Conservation (phyloP, 1,140 invertebrate species). For the Drosophila tristis region DNA sequence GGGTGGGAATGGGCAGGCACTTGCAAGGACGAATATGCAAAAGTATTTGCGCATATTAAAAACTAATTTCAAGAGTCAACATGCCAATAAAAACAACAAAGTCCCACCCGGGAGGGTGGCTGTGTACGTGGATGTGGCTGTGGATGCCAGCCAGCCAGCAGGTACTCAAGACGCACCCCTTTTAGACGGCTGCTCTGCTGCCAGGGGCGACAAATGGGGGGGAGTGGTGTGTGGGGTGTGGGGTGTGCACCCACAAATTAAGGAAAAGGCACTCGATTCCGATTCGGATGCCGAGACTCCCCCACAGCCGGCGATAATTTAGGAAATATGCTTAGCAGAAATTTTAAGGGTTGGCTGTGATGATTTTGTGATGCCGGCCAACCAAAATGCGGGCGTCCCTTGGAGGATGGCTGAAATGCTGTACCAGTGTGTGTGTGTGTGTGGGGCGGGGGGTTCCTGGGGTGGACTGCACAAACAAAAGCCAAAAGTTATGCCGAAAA, state of each 20-base stretch:
- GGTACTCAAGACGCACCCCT: slow-evolving; percentile 75
- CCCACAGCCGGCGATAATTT: slow-evolving; percentile 71
- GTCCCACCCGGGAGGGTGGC: slow-evolving; percentile 41
- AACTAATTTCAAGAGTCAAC: slow-evolving; percentile 83
- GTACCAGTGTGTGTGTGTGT: too few species aligned
- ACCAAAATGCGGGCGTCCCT: slow-evolving; percentile 70
- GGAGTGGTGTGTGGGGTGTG: not conserved
- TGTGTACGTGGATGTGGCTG: slow-evolving; percentile 9
- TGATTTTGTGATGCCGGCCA: slow-evolving; percentile 26
- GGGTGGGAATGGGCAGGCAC: slow-evolving; percentile 2
- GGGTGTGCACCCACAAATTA: slow-evolving; percentile 70
- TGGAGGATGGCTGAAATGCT: slow-evolving; percentile 5
- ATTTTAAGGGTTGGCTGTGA: slow-evolving; percentile 66
- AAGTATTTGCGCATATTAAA: slow-evolving; percentile 82
- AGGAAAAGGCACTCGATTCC: slow-evolving; percentile 74
- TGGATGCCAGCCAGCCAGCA: slow-evolving; percentile 18
- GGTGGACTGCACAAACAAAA: slow-evolving; percentile 68
- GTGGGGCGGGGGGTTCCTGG: not conserved
- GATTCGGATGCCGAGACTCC: slow-evolving; percentile 29
- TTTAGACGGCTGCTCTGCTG: slow-evolving; percentile 62
- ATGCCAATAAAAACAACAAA: slow-evolving; percentile 79
- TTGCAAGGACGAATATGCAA: slow-evolving; percentile 70
- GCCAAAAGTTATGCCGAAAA: slow-evolving; percentile 81
- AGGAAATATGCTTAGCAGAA: slow-evolving; percentile 75
- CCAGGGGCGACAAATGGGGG: slow-evolving; percentile 29